Evolutionary conservation across 2,888 invertebrate genomes (phyloP).

Genomic region (Chymomyza amoena): DNA sequence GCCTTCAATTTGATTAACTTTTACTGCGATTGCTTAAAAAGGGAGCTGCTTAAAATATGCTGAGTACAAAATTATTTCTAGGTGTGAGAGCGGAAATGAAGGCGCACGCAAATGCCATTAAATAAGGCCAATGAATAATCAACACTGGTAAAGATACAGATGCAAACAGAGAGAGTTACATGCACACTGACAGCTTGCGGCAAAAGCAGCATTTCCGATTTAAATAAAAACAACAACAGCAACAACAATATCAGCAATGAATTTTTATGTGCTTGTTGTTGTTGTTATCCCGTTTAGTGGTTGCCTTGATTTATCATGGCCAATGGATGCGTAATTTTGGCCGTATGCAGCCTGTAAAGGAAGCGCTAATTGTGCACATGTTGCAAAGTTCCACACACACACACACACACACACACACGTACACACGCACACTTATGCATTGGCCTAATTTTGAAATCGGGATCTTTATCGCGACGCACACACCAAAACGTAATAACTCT

Average conservation of each 20-base stretch:
- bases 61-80: neutral
- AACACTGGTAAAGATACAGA: neutral
- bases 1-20: conserved; percentile 6
- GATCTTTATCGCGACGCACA: conserved; percentile 62
- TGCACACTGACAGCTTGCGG: neutral
- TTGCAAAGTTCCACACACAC: conserved; percentile 37
- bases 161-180: too few relatives aligned
- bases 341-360: conserved; percentile 27
- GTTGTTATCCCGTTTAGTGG: neutral
- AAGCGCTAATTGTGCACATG: conserved; percentile 71
- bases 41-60: too few relatives aligned
- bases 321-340: neutral
- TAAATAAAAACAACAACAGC: neutral
- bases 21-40: conserved; percentile 2
- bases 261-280: neutral
- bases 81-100: conserved; percentile 17
- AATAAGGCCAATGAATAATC: neutral
- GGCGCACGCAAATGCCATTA: neutral
- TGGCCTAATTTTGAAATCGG: conserved; percentile 69
- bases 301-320: conserved; percentile 43
- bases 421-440: conserved; percentile 30
- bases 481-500: conserved; percentile 51
- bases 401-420: conserved; percentile 28
- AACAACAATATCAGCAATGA: neutral
- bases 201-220: conserved; percentile 3